These are phyloP conservation scores for Trachymyrmex septentrionalis DNA, from an alignment of 1,140 invertebrate species.

Conservation along the genomic window DNA sequence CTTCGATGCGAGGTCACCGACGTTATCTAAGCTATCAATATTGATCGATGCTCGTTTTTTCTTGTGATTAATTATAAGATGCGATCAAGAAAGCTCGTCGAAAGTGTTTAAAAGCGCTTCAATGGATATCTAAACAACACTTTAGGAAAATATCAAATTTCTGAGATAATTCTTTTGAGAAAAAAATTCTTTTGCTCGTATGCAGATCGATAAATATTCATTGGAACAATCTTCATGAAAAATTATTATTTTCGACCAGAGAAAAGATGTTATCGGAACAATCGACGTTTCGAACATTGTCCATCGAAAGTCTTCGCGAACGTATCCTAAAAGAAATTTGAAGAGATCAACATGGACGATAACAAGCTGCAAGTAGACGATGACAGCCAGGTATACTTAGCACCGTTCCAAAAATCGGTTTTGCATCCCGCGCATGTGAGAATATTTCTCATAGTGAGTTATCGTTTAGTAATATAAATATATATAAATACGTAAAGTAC, in stretches of 20 bases:
- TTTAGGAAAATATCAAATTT: not conserved
- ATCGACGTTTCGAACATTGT: not conserved
- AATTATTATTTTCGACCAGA: not conserved
- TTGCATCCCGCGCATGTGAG: conserved; percentile 58
- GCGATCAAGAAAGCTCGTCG: conserved; percentile 1
- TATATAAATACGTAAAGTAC: conserved; percentile 15
- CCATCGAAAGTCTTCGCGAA: not conserved
- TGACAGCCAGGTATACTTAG: conserved; percentile 76
- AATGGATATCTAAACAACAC: not conserved
- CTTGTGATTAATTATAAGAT: conserved; percentile 63
- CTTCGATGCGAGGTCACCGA: conserved; percentile 61
- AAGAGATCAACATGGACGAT: conserved; percentile 68
- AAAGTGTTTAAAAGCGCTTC: not conserved
- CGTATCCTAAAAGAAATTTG: not conserved
- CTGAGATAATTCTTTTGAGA: not conserved
- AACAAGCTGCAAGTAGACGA: conserved; percentile 71
- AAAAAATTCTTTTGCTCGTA: not conserved
- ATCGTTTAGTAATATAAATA: conserved; percentile 48
- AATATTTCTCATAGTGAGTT: conserved; percentile 60
- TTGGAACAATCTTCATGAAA: not conserved
- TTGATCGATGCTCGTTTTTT: conserved; percentile 74
- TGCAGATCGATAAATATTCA: not conserved
- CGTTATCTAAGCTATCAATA: conserved; percentile 47
- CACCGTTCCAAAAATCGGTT: conserved; percentile 56
- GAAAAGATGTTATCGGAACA: conserved; percentile 38